phyloP scores from a whole-genome alignment of 2,113 vertebrate species.

The Pycnonotus jocosus region DNA sequence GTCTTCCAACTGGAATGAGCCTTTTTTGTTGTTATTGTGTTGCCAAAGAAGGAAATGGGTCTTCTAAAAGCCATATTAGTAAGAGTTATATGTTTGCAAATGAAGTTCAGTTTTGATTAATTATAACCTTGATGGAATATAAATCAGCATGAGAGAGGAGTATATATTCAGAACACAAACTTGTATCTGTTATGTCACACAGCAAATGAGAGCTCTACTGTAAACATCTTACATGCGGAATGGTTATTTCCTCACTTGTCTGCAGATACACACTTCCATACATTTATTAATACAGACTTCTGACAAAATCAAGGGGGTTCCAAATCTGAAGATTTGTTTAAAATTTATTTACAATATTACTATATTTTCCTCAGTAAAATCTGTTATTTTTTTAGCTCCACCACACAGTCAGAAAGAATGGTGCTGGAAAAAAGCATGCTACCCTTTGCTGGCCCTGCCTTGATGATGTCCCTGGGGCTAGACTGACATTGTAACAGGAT shows the following conservation, averaged over 20 bases:
- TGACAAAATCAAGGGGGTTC: background rate
- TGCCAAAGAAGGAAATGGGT: background rate
- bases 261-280: background rate
- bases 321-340: background rate
- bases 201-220: background rate
- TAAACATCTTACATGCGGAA: background rate
- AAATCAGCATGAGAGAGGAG: background rate
- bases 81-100: background rate
- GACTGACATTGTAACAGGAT: background rate
- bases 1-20: background rate
- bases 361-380: background rate
- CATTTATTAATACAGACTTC: background rate
- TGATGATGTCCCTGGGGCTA: background rate
- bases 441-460: background rate
- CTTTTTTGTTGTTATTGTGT: background rate
- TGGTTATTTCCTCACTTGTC: background rate
- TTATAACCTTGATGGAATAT: background rate
- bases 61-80: background rate
- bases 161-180: background rate
- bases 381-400: background rate
- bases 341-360: background rate
- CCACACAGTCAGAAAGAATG: background rate
- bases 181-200: background rate
- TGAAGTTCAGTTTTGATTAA: background rate
- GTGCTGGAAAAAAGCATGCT: background rate